phyloP scores from a whole-genome alignment of 2,888 invertebrate genomes.

The Cremastinae sp. region DNA sequence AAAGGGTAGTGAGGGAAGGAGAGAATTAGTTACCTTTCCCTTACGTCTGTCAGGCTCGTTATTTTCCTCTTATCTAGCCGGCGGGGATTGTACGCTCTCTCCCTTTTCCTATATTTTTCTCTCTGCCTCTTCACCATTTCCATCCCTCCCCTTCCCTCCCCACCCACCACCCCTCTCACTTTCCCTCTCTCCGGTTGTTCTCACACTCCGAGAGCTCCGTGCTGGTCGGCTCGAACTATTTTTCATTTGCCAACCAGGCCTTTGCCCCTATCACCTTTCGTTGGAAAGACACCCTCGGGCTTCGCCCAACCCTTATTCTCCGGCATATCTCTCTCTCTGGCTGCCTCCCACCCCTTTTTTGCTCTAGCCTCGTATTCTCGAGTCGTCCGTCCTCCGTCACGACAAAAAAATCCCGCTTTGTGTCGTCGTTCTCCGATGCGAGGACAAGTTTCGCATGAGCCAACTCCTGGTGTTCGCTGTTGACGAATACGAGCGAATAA shows the following conservation, averaged over 20 bases:
- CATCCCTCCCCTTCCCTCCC: constrained; percentile 7
- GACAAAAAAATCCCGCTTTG: constrained; percentile 58
- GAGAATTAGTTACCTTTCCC: constrained; percentile 70
- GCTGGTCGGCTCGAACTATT: constrained; percentile 65
- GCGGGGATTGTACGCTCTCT: constrained; percentile 60
- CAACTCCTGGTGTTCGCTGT: background rate
- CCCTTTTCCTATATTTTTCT: background rate
- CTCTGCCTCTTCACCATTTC: background rate
- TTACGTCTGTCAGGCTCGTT: constrained; percentile 70
- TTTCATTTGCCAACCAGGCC: constrained; percentile 67
- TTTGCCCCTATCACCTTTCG: constrained; percentile 61
- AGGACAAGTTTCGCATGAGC: constrained; percentile 18
- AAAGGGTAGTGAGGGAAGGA: constrained; percentile 64
- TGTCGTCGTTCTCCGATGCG: constrained; percentile 37
- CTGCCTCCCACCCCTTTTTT: constrained; percentile 46
- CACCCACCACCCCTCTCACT: no score
- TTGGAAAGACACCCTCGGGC: constrained; percentile 46
- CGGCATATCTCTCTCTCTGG: constrained; percentile 28
- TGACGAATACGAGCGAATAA: constrained; percentile 60
- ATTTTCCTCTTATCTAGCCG: constrained; percentile 72
- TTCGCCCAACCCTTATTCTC: constrained; percentile 11
- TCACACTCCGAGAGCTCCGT: constrained; percentile 22
- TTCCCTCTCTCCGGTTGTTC: no score
- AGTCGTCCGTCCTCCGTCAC: constrained; percentile 42
- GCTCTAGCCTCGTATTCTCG: constrained; percentile 19